Percentiles rank a stretch among this genome's conserved stretches.
Evolutionary conservation across 2,113 vertebrate species (phyloP).

Genomic region (Sardina pilchardus): DNA sequence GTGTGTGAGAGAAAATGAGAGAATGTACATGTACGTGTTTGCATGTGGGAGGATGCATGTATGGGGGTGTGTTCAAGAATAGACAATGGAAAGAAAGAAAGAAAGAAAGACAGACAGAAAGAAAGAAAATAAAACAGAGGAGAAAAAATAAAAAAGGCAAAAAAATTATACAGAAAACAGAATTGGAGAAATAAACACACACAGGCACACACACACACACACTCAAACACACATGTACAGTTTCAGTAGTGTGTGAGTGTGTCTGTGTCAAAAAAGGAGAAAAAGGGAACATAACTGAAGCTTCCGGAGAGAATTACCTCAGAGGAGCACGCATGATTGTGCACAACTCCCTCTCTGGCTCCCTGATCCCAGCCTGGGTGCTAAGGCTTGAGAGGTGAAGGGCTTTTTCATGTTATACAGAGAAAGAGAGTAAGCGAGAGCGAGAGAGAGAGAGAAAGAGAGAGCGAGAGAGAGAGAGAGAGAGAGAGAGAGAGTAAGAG

Average conservation of each 20-base stretch:
- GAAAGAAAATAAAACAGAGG: background rate
- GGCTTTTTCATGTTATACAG: background rate
- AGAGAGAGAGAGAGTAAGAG: background rate
- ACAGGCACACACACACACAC: background rate
- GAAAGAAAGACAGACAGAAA: background rate
- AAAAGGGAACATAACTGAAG: background rate
- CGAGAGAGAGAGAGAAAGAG: background rate
- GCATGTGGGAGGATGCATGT: background rate
- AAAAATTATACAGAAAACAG: background rate
- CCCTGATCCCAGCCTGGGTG: background rate
- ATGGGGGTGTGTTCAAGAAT: background rate
- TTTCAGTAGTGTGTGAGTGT: background rate
- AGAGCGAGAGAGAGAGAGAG: background rate
- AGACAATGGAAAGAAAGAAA: background rate
- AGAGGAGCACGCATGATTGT: background rate
- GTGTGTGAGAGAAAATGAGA: background rate
- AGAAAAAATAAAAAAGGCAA: background rate
- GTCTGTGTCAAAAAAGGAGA: background rate
- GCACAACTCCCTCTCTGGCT: background rate
- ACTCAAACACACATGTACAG: background rate
- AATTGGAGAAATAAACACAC: background rate
- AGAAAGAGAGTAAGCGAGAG: background rate
- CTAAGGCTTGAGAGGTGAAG: background rate
- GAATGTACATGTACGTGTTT: background rate
- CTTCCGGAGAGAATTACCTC: background rate